A percentile compares a stretch with the other conserved stretches of the same genome.
phyloP scores from a whole-genome alignment of 2,797 vertebrate species.

The Triplophysa bombifrons region DNA sequence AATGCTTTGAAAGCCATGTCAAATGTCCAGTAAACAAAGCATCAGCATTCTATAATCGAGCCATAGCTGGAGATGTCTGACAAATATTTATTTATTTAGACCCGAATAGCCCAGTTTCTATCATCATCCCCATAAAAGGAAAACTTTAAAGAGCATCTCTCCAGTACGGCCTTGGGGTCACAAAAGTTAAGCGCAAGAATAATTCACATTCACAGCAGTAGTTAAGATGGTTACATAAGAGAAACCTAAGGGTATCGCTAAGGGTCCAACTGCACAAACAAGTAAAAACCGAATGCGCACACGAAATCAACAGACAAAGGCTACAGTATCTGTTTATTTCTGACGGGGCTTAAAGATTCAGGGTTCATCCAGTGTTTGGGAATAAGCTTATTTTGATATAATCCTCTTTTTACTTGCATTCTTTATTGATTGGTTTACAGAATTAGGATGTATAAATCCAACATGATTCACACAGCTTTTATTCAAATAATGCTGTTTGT shows the following conservation, averaged over 20 bases:
- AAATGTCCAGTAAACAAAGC: constrained; percentile 45
- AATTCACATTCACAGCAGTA: not conserved
- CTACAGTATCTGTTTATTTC: constrained; percentile 29
- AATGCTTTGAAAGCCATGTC: constrained; percentile 27
- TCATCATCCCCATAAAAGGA: not conserved
- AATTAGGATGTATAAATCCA: constrained; percentile 39
- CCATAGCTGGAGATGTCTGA: constrained; percentile 22
- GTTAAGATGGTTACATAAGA: not conserved
- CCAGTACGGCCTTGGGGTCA: not conserved
- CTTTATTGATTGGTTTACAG: constrained; percentile 43
- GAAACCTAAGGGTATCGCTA: not conserved
- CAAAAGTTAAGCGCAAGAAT: not conserved
- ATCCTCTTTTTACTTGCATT: constrained; percentile 45
- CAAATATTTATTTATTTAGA: constrained; percentile 12
- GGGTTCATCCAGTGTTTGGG: constrained; percentile 27
- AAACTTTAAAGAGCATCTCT: not conserved
- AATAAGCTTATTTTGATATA: constrained; percentile 48
- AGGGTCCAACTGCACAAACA: not conserved
- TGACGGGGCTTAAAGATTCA: constrained; percentile 38
- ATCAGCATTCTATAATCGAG: constrained; percentile 33
- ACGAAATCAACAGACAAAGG: constrained; percentile 35
- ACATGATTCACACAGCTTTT: constrained; percentile 37
- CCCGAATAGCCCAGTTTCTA: constrained; percentile 5
- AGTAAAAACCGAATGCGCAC: not conserved
- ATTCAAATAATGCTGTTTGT: constrained; percentile 27